These are phyloP conservation scores for Aphelenchoides besseyi DNA, from an alignment of 1,140 invertebrate species.

Conservation along the genomic window DNA sequence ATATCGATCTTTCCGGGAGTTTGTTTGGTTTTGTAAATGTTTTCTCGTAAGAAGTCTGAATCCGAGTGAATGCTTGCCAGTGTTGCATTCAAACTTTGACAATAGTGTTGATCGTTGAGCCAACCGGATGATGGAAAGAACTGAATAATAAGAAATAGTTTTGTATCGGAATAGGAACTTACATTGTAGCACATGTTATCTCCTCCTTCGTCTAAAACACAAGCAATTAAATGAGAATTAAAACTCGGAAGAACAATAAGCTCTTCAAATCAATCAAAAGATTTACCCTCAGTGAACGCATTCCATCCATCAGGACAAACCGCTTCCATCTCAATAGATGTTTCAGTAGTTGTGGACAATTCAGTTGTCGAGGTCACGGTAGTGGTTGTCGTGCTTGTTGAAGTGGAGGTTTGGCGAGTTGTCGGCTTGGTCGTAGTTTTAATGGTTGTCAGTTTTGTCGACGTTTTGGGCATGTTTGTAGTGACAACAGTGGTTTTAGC, in stretches of 20 bases:
- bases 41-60: background rate
- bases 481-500: background rate
- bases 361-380: background rate
- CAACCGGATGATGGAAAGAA: background rate
- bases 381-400: conserved; percentile 6
- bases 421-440: background rate
- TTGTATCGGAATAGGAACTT: too few species aligned
- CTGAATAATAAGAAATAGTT: too few species aligned
- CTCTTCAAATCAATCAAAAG: too few species aligned
- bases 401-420: background rate
- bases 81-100: background rate
- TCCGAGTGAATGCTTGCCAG: background rate
- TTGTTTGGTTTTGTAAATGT: background rate
- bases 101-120: background rate
- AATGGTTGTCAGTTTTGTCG: background rate
- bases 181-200: background rate
- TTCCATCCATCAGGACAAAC: background rate
- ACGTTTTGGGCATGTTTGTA: background rate
- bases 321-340: background rate
- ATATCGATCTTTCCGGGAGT: conserved; percentile 1
- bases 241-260: too few species aligned
- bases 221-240: too few species aligned
- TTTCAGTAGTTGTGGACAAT: background rate
- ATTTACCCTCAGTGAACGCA: too few species aligned
- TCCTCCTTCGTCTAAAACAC: background rate